Conservation (phyloP, 2,797 vertebrate species). For the Chanos chanos region DNA sequence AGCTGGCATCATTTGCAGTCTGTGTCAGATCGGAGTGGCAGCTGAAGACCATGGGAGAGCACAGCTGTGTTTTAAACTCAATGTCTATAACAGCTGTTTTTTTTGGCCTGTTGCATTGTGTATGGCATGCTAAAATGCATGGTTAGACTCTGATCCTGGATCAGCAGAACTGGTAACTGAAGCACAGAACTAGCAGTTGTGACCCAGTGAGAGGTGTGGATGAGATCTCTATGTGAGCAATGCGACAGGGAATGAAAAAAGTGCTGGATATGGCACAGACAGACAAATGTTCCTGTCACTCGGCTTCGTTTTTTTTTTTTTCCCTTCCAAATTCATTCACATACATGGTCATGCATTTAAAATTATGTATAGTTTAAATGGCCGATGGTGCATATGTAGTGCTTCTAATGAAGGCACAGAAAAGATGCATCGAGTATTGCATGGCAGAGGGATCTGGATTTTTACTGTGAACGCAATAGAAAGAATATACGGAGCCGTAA, state of each 20-base stretch:
- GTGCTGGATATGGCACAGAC: conserved; percentile 3
- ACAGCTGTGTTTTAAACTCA: conserved; percentile 5
- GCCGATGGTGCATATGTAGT: too few species aligned
- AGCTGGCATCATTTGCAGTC: too few species aligned
- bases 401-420: too few species aligned
- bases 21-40: conserved; percentile 27
- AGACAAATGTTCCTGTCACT: conserved; percentile 49
- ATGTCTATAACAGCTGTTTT: conserved; percentile 12
- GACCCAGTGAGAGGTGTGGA: conserved; percentile 33
- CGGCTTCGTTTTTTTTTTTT: too few species aligned
- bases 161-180: conserved; percentile 30
- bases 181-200: conserved; percentile 56
- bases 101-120: conserved; percentile 6
- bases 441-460: too few species aligned
- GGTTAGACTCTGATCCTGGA: background rate
- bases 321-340: too few species aligned
- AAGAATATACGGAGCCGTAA: background rate
- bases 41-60: conserved; percentile 18
- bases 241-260: conserved; percentile 45
- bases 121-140: background rate
- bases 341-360: too few species aligned
- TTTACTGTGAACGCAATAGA: too few species aligned
- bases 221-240: conserved; percentile 58
- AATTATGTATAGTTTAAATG: too few species aligned
- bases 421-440: too few species aligned